A percentile compares a stretch with the other conserved stretches of the same genome.
phyloP scores from a whole-genome alignment of 2,113 vertebrate species.

The Tetrao urogallus region DNA sequence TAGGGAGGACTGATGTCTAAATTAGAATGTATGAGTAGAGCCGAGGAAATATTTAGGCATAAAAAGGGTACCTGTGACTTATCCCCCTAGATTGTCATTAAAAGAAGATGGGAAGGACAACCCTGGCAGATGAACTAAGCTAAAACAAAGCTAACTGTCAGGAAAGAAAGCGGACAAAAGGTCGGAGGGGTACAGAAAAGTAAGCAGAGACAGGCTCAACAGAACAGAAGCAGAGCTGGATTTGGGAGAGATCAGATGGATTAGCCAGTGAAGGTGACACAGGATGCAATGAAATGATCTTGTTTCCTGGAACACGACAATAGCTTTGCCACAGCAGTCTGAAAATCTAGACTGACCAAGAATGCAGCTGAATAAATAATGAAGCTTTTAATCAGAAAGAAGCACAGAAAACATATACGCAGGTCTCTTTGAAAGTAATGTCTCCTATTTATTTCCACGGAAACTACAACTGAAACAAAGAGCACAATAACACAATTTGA shows the following conservation, averaged over 20 bases:
- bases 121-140: background rate
- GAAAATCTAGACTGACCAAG: conserved; percentile 57
- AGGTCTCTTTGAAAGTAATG: background rate
- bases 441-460: background rate
- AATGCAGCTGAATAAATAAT: conserved; percentile 66
- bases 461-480: background rate
- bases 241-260: conserved; percentile 37
- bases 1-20: background rate
- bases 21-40: background rate
- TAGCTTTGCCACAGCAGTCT: conserved; percentile 43
- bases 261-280: conserved; percentile 62
- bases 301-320: conserved; percentile 43
- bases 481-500: background rate
- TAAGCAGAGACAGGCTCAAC: background rate
- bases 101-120: background rate
- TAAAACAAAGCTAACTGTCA: background rate
- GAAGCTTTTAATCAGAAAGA: conserved; percentile 42
- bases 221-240: background rate
- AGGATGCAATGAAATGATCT: background rate
- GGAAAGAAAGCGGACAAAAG: conserved; percentile 12
- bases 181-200: conserved; percentile 11
- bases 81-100: background rate
- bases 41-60: background rate
- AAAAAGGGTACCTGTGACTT: background rate
- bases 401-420: background rate